Percentiles rank a stretch among this genome's conserved stretches.
Conservation (phyloP, 2,888 invertebrate genomes). For the Lingula anatina region DNA sequence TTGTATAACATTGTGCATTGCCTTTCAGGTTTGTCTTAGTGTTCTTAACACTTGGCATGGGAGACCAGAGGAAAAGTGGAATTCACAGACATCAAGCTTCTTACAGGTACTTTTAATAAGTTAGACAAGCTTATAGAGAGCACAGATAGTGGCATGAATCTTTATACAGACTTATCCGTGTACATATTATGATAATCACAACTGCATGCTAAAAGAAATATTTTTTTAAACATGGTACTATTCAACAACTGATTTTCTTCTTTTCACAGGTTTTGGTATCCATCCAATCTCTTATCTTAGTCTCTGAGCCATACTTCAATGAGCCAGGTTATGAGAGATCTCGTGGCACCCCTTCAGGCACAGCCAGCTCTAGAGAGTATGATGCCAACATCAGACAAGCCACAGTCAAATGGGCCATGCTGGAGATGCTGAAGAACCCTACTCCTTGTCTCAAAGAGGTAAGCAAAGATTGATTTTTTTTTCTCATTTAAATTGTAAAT, state of each 20-base stretch:
- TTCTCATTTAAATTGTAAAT: too few species aligned
- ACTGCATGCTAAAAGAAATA: background rate
- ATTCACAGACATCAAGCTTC: slow-evolving; percentile 90
- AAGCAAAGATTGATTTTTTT: slow-evolving; percentile 3
- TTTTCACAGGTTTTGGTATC: slow-evolving; percentile 50
- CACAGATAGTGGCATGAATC: background rate
- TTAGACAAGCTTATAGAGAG: too few species aligned
- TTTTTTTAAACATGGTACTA: too few species aligned
- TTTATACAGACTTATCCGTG: too few species aligned
- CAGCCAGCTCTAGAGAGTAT: slow-evolving; percentile 85
- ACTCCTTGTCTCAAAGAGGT: slow-evolving; percentile 70
- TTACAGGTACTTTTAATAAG: slow-evolving; percentile 57
- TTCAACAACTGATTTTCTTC: background rate
- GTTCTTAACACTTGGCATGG: slow-evolving; percentile 96
- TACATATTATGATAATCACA: background rate
- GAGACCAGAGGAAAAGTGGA: slow-evolving; percentile 94
- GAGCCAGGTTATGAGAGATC: slow-evolving; percentile 54
- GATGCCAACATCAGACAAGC: slow-evolving; percentile 94
- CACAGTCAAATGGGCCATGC: slow-evolving; percentile 92
- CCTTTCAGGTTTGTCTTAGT: slow-evolving; percentile 67
- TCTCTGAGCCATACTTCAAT: slow-evolving; percentile 54
- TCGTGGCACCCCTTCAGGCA: slow-evolving; percentile 61
- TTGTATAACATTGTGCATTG: too few species aligned
- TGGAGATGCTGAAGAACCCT: slow-evolving; percentile 85
- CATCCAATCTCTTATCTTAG: slow-evolving; percentile 53